phyloP scores from a whole-genome alignment of 2,888 invertebrate genomes.

The Thecophora atra region DNA sequence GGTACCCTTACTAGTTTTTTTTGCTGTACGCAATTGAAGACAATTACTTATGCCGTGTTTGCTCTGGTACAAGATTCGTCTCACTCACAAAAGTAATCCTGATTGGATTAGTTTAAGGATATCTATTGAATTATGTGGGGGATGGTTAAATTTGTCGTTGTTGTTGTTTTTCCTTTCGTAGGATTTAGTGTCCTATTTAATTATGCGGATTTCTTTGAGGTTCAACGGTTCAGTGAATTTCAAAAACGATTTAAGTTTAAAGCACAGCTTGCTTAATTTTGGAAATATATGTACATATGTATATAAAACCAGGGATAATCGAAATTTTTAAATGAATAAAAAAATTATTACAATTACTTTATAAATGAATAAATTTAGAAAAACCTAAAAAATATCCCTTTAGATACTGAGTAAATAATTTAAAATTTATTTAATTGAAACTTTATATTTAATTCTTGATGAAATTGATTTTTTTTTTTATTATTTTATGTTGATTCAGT shows the following conservation, averaged over 20 bases:
- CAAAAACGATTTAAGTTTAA: constrained; percentile 1
- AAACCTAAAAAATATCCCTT: too few relatives aligned
- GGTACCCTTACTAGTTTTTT: too few relatives aligned
- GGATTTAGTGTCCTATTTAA: constrained; percentile 24
- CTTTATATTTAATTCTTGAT: too few relatives aligned
- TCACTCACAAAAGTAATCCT: constrained; percentile 28
- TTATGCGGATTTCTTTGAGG: constrained; percentile 7
- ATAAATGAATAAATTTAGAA: too few relatives aligned
- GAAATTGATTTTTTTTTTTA: too few relatives aligned
- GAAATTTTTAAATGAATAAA: too few relatives aligned
- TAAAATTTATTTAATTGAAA: too few relatives aligned
- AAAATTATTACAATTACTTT: too few relatives aligned
- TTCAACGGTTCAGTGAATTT: neutral
- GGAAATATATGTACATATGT: too few relatives aligned
- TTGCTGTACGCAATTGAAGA: constrained; percentile 7
- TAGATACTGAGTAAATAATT: too few relatives aligned
- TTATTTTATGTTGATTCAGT: too few relatives aligned
- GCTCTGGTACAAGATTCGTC: constrained; percentile 9
- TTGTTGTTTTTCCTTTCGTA: neutral
- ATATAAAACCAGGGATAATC: too few relatives aligned
- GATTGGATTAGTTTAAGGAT: constrained; percentile 35
- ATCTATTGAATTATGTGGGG: constrained; percentile 34
- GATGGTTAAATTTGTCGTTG: neutral
- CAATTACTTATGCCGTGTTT: constrained; percentile 33
- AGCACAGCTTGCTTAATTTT: neutral